These are phyloP conservation scores for Coluber constrictor DNA, from an alignment of 2,797 vertebrate genomes.

Conservation along the genomic window DNA sequence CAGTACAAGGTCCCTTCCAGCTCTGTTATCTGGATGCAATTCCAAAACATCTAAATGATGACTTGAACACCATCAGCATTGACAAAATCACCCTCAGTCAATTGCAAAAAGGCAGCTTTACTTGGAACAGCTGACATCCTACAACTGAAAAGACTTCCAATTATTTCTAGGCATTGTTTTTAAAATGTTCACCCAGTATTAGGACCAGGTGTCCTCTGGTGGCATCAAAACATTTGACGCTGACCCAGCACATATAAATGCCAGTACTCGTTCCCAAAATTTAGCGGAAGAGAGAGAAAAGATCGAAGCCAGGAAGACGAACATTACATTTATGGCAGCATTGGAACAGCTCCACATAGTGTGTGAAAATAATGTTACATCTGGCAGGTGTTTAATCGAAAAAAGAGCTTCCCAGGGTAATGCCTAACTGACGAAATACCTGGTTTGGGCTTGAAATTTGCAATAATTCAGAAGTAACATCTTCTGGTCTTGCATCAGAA, in stretches of 20 bases:
- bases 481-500: background rate
- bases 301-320: background rate
- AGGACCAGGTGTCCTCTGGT: background rate
- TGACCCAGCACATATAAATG: background rate
- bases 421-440: background rate
- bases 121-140: background rate
- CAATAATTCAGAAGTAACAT: background rate
- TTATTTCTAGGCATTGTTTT: background rate
- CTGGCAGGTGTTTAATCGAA: background rate
- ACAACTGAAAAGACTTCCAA: slow-evolving; percentile 33
- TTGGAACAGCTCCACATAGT: background rate
- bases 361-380: background rate
- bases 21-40: too few species aligned
- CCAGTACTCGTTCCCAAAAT: background rate
- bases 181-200: background rate
- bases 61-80: too few species aligned
- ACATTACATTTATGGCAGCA: too few species aligned
- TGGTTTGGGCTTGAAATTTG: background rate
- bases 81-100: too few species aligned
- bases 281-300: background rate
- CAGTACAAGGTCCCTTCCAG: too few species aligned
- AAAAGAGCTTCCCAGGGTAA: background rate
- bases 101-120: too few species aligned
- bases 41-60: too few species aligned
- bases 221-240: background rate